Base-by-base conservation (phyloP, 2,888 invertebrate species). In the Melitaea athalia region DNA sequence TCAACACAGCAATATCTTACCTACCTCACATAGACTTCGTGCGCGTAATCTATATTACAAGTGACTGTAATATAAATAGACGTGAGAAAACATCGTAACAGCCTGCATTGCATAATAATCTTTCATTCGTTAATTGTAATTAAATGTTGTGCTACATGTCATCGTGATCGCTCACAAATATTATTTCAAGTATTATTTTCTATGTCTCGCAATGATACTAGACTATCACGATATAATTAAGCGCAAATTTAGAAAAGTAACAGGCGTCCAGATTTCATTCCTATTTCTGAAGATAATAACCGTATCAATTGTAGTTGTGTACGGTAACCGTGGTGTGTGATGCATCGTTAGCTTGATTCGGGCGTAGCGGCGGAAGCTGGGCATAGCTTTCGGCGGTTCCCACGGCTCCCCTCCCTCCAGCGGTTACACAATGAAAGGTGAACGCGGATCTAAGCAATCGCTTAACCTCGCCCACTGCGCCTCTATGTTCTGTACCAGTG, bases 361-460 rank as follows among this genome's bases (percentile, higher is more conserved):
- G 81, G 82, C 84, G 82, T 81, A 82, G 82, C 88, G 86, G 88
- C 92, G 91, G 92, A 92, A 92, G 91, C 91, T 86, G 86, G 80
- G 82, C 85, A 85, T 84, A 91, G 92, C 91, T 92, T 92, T 92
- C 91, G 92, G 92, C 80, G 89, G 89, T 92, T 92, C 92, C 92
- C 92, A 92, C 92, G 91, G 83, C 80, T 81, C 67, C 76, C 64
- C 74, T 64, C 71, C 52, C 70, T 63, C 63, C 67, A 74, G 81
- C 82, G 82, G 85, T 92, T 92, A 90, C 92, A 92, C 92, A 92
- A 92, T 91, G 87, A 89, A 87, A 91, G 91, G 91, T 91, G 91
- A 92, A 92, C 92, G 90, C 91, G 92, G 92, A 92, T 92, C 92
- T 92, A 91, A 91, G 91, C 92, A 92, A 91, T 91, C 91, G 91